Evolutionary conservation across 2,888 invertebrate species (phyloP), one percentile per base, ranked within the genome.

Genomic region (Ormyrus rosae): DNA sequence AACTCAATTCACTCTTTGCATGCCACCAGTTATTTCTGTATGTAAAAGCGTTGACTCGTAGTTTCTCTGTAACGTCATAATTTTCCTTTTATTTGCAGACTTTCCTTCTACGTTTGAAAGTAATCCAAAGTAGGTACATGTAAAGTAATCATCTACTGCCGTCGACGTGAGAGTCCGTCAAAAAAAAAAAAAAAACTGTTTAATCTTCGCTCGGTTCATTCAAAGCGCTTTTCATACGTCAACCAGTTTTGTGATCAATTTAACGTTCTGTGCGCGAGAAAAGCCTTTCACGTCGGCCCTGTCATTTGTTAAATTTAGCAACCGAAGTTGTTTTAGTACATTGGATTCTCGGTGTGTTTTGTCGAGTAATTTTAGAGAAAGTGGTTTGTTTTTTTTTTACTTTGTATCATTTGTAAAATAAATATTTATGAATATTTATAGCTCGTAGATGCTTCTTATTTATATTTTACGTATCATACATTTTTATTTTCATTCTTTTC

Each of bases 81-180:
- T 80, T 76, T 76, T 82, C 68, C 70, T 80, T 80, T 80, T 78
- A 78, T 80, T 82, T 78, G 80, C 80, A 82, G 82, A 78, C 78
- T 68, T 71, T 80, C 74, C 77, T 70, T 78, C 80, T 77, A 71
- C 74, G 77, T 82, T 74, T 82, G 74, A 82, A 82, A 80, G 63
- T 80, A 74, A 82, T 80, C 53, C 76, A 78, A 82, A 82, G 74
- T 80, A 82, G 80, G 80, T 75, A 80, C 64, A 74, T 80, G 78
- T 80, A 74, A 71, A 82, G 69, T 80, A 80, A 78, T 65, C 53
- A 78, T 75, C 53, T 63, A 56, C 65, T 60, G 53, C 19, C 46
- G 78, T 61, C 80, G 78, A 80, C 74, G 74, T 80, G 78, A 82
- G 67, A 80, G 77, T 53, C 34, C 34, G 7, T 13, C 19, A 19